These are phyloP conservation scores for Axea sp. DNA, from an alignment of 2,888 invertebrate species.

Conservation along the genomic window DNA sequence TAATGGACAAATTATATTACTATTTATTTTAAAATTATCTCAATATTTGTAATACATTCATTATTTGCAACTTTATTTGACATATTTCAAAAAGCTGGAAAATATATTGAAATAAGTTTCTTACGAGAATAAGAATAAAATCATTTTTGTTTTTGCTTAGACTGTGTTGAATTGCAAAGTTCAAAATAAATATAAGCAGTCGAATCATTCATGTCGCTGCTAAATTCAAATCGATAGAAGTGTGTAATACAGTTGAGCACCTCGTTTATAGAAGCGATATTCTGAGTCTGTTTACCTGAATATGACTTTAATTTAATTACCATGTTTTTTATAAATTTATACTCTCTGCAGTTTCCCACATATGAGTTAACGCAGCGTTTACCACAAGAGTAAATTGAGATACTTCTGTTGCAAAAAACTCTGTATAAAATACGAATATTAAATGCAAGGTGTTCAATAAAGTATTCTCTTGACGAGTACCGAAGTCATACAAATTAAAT, in stretches of 20 bases:
- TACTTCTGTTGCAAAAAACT: conserved; percentile 12
- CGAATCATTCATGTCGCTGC: conserved; percentile 20
- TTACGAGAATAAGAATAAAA: not conserved
- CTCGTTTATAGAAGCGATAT: conserved; percentile 47
- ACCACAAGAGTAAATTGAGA: conserved; percentile 34
- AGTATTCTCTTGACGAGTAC: not conserved
- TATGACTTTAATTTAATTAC: conserved; percentile 72
- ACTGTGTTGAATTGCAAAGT: not conserved
- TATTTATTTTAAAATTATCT: too few species aligned
- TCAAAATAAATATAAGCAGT: conserved; percentile 41
- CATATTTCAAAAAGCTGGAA: too few species aligned
- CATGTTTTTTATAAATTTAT: conserved; percentile 66
- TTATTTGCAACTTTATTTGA: too few species aligned
- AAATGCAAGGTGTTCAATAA: conserved; percentile 23
- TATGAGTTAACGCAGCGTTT: conserved; percentile 57
- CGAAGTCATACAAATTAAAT: conserved; percentile 12
- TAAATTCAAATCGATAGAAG: conserved; percentile 40
- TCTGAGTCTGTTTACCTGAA: conserved; percentile 58
- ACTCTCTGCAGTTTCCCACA: conserved; percentile 63
- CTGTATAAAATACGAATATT: conserved; percentile 11
- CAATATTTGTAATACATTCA: too few species aligned
- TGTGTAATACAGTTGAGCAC: conserved; percentile 35
- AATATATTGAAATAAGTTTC: too few species aligned
- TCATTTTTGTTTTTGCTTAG: not conserved
- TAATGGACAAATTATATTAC: too few species aligned